Evolutionary conservation across 2,797 vertebrate genomes (phyloP), one percentile per base, ranked within the genome.

Genomic region (Hafferia zeledoni): DNA sequence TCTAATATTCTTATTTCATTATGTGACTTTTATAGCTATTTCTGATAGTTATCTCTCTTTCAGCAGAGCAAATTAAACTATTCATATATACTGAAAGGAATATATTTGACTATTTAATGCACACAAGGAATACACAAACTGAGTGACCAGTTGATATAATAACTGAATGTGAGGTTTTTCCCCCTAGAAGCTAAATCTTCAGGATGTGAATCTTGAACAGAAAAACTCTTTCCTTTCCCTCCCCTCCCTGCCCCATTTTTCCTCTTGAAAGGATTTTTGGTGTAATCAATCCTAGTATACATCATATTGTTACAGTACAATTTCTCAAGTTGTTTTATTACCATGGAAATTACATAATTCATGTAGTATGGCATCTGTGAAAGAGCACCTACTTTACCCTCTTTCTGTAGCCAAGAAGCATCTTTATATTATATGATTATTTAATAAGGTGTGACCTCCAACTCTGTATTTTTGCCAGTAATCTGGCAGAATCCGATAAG

Each of bases 1-100:
- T 96, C 97, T 96, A 96, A 91, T 95, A 97, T 97, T 97, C 95
- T 97, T 97, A 98, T 97, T 98, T 98, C 96, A 95, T 97, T 97
- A 97, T 95, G 69, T 96, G 96, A 98, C 96, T 97, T 98, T 97
- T 97, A 97, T 97, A 96, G 96, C 90, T 87, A 91, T 93, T 97
- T 97, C 96, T 97, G 75, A 96, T 97, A 84, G 59, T 90, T 97
- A 94, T 95, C 95, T 96, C 85, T 92, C 93, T 76, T 94, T 97
- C 93, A 96, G 82, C 43, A 97, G 90, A 94, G 96, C 87, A 95
- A 97, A 97, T 97, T 97, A 97, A 97, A 94, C 90, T 90, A 83
- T 70, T 93, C 71, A 79, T 95, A 95, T 95, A 95, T 97, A 97
- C 90, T 97, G 92, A 93, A 88, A 97, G 89, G 47, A 84, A 72